Base-by-base conservation (phyloP, 2,797 vertebrate species). In the Esox masquinongy region DNA sequence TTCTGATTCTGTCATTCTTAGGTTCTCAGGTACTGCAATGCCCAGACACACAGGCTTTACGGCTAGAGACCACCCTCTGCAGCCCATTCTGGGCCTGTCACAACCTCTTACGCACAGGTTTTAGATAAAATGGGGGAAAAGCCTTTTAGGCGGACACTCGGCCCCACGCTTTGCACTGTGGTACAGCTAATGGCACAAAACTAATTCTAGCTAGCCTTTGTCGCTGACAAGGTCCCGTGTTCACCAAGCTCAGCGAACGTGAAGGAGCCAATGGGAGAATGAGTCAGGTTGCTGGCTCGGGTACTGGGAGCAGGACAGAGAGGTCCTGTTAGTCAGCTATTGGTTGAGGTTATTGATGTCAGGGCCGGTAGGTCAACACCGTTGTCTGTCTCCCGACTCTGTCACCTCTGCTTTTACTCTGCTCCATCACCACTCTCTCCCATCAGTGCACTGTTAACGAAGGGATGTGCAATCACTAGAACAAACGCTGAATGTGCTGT, bases 241-340 rank as follows among this genome's bases (percentile, higher is more conserved):
- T 24, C 1, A 34, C 17, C 59, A 74, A 74, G 81, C 75, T 77
- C 79, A 6, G 51, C 75, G 80, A 85, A 82, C 83, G 78, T 79
- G 72, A 84, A 87, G 43, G 31, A 64, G 76, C 68, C 82, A 59
- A 34, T 26, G 24, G 79, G 74, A 77, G 59, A 79, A 29, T 89
- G 90, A 89, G 86, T 89, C 88, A 86, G 83, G 81, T 83, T 67
- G 75, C 59, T 1, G 74, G 68, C 72, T n/a, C 0, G 68, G 76
- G 80, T 77, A 72, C 26, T n/a, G 17, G 64, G 77, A 83, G 75
- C 61, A 61, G 34, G 61, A 53, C 5, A 66, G 59, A 68, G 51
- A 81, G 74, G 59, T 29, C 39, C 47, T 26, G 34, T 79, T 83
- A 68, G 73, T 85, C 79, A 63, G 80, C 81, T 72, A 72, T 68